These are phyloP conservation scores for Meloidogyne floridensis DNA, from an alignment of 1,140 invertebrate genomes.

Conservation along the genomic window DNA sequence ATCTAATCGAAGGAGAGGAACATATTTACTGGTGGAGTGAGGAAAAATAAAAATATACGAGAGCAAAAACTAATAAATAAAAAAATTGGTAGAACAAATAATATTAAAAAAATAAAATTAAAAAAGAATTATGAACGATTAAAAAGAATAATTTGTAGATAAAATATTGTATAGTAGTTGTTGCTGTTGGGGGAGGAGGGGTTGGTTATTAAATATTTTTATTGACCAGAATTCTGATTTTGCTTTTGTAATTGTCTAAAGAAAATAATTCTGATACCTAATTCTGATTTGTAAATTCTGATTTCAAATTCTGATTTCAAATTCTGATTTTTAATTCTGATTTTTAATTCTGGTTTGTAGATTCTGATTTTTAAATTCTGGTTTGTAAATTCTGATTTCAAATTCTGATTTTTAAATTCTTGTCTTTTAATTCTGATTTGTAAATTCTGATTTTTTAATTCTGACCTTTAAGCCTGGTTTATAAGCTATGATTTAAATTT, in stretches of 20 bases:
- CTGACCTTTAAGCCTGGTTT: not conserved
- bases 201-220: too few species aligned
- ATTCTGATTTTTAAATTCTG: not conserved
- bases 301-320: not conserved
- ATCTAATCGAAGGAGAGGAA: not conserved
- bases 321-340: not conserved
- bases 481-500: not conserved
- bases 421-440: too few species aligned
- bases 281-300: not conserved
- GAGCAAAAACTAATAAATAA: constrained; percentile 8
- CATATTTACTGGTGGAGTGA: not conserved
- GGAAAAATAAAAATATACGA: not conserved
- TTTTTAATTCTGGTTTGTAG: not conserved
- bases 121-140: not conserved
- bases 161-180: too few species aligned
- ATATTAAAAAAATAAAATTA: not conserved
- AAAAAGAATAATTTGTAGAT: not conserved
- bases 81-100: not conserved
- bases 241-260: too few species aligned
- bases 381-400: not conserved
- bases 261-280: not conserved
- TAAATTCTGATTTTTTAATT: too few species aligned
- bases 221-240: too few species aligned
- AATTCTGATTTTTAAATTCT: too few species aligned
- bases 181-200: too few species aligned